Evolutionary conservation across 2,888 invertebrate genomes (phyloP), one percentile per base, ranked within the genome.

Genomic region (Epinotia brunnichana): DNA sequence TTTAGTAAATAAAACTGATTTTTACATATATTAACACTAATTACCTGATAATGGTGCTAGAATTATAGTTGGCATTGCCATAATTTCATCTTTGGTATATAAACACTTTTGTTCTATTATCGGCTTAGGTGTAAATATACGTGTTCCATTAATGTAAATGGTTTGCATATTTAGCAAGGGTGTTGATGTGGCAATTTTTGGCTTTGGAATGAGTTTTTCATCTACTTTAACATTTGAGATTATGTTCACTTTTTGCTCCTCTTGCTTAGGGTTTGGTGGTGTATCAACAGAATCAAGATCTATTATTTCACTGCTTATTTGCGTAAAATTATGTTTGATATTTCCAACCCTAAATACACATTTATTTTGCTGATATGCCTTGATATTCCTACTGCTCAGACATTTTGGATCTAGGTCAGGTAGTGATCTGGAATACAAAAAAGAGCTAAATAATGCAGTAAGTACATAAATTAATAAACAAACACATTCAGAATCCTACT

Each of bases 31-130:
- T 35, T 17, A 11, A 21, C 39, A 54, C 51, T 70, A 72, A 21
- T 85, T 87, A 92, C 92, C 90, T 87, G 89, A 79, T 60, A 84
- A 78, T 71, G 91, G 89, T 13, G 90, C 89, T 41, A 92, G 81
- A 76, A 93, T 90, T 21, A 93, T 85, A n/a, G 92, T 93, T 7
- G 93, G 93, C 93, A 93, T 94, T n/a, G 93, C 90, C 92, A 94
- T 92, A 75, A 94, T 93, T 83, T 94, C 91, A 80, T 91, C 92
- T 79, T 88, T 86, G 17, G 92, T 90, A 74, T 80, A 90, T 60
- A 77, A 85, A 74, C 79, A 78, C 35, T 69, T 81, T 62, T 75
- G 76, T 24, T 74, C 74, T 19, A 71, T 74, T 19, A 71, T 75
- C 13, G 79, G 74, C 51, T 81, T 82, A 29, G 85, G 82, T 64